A percentile compares a stretch with the other conserved stretches of the same genome.
Evolutionary conservation across 2,888 invertebrate species (phyloP).

Genomic region (Troglohyphantes excavatus): DNA sequence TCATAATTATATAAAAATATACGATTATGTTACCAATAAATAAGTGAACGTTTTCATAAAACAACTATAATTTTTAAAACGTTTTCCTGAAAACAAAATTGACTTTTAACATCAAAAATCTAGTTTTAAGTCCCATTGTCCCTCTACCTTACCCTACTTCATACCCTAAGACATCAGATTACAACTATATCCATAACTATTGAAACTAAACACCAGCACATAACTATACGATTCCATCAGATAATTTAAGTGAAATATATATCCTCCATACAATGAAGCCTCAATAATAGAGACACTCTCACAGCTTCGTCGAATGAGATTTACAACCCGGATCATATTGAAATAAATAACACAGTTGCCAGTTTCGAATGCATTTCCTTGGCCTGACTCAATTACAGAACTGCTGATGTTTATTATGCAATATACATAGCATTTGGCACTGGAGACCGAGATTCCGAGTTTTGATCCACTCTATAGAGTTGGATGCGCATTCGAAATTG

Average conservation of each 20-base stretch:
- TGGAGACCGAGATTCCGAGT: neutral
- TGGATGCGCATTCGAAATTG: neutral
- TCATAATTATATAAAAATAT: too few relatives aligned
- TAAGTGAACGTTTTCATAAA: too few relatives aligned
- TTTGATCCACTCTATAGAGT: neutral
- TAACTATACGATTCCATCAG: neutral
- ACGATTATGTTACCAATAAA: too few relatives aligned
- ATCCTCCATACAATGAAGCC: too few relatives aligned
- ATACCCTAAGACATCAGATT: too few relatives aligned
- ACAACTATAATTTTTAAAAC: too few relatives aligned
- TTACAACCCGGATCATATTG: neutral
- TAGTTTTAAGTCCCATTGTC: too few relatives aligned
- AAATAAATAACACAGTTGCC: conserved; percentile 10
- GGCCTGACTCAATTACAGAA: neutral
- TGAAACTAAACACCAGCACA: too few relatives aligned
- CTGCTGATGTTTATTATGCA: conserved; percentile 13
- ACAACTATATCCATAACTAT: too few relatives aligned
- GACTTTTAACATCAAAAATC: too few relatives aligned
- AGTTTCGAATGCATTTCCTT: conserved; percentile 16
- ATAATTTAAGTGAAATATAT: too few relatives aligned
- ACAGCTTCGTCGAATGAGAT: neutral
- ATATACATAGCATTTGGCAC: neutral
- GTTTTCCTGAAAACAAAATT: too few relatives aligned
- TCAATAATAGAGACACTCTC: neutral
- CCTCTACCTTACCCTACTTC: neutral